Evolutionary conservation across 1,140 invertebrate genomes (phyloP).

Genomic region (Euura lappo): DNA sequence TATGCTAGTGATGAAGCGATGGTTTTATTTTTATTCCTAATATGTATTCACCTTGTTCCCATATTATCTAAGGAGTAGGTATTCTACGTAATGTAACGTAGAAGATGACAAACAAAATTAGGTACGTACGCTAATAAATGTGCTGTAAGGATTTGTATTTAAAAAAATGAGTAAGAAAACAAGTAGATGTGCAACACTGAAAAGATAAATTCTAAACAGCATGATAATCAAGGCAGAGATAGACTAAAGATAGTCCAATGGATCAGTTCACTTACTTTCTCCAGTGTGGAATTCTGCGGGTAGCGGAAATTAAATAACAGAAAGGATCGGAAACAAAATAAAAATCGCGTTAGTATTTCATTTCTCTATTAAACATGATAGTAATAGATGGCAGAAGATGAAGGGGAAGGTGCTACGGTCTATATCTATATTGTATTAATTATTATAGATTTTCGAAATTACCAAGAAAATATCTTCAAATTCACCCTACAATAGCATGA

Average conservation of each 20-base stretch:
- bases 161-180: slow-evolving; percentile 18
- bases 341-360: slow-evolving; percentile 61
- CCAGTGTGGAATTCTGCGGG: slow-evolving; percentile 63
- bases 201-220: background rate
- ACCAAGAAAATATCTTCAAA: slow-evolving; percentile 6
- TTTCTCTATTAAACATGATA: slow-evolving; percentile 48
- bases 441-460: slow-evolving; percentile 38
- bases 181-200: background rate
- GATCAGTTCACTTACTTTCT: slow-evolving; percentile 61
- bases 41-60: slow-evolving; percentile 27
- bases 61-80: background rate
- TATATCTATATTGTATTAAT: slow-evolving; percentile 13
- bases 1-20: too few species aligned
- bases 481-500: background rate
- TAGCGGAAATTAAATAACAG: slow-evolving; percentile 62
- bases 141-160: background rate
- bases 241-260: slow-evolving; percentile 47
- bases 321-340: slow-evolving; percentile 63
- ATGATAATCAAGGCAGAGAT: slow-evolving; percentile 10
- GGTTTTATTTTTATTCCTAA: background rate
- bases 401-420: slow-evolving; percentile 14
- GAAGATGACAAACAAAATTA: background rate
- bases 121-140: background rate
- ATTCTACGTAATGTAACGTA: background rate
- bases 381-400: slow-evolving; percentile 34